Percentiles rank a stretch among this genome's conserved stretches.
phyloP scores from a whole-genome alignment of 2,113 vertebrate species.

The Crocuta crocuta region DNA sequence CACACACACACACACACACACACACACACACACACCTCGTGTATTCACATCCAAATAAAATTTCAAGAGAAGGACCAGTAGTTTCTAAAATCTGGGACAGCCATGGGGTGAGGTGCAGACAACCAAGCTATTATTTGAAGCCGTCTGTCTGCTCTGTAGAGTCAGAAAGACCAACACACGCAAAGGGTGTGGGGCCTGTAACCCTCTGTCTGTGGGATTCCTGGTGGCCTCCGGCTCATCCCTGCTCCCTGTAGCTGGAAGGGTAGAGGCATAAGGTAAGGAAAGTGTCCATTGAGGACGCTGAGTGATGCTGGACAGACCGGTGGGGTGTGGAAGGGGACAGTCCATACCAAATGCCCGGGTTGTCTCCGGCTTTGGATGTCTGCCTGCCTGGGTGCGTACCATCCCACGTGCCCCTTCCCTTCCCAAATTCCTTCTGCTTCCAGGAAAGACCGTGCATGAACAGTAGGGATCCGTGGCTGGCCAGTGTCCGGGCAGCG shows the following conservation, averaged over 20 bases:
- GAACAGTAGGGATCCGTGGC: not conserved
- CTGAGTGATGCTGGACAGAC: not conserved
- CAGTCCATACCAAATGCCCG: fast-evolving
- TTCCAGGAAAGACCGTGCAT: fast-evolving
- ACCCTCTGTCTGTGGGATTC: not conserved
- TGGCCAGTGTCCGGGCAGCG: fast-evolving
- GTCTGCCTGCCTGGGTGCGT: fast-evolving
- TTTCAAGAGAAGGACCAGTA: not conserved
- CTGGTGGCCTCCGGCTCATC: fast-evolving
- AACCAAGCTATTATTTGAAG: not conserved
- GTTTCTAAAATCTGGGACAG: not conserved
- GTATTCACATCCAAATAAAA: not conserved
- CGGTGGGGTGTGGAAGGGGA: fast-evolving
- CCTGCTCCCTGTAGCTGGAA: not conserved
- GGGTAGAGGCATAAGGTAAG: not conserved
- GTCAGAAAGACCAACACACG: not conserved
- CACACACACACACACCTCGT: not conserved
- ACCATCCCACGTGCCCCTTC: not conserved
- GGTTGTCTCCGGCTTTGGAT: not conserved
- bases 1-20: not conserved
- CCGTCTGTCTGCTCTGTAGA: not conserved
- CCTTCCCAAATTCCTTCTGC: not conserved
- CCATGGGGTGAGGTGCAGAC: not conserved
- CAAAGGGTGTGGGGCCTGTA: fast-evolving
- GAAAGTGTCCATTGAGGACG: not conserved